These are phyloP conservation scores for Drosophila orena DNA, from an alignment of 1,140 invertebrate genomes.

Conservation along the genomic window DNA sequence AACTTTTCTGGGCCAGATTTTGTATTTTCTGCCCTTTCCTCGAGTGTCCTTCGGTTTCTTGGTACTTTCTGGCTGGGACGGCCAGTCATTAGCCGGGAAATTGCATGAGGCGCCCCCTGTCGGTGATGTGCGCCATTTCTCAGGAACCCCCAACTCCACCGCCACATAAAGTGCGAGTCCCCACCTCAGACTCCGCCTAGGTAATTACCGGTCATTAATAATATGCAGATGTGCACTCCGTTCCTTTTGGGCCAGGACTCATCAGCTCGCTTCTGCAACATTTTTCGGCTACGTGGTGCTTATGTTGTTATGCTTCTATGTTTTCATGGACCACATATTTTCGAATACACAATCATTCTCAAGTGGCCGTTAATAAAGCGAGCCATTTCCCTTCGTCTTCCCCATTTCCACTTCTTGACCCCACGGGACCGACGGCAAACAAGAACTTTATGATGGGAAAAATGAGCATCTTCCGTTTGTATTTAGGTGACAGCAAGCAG, in stretches of 20 bases:
- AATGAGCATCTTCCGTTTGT: slow-evolving; percentile 45
- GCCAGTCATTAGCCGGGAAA: slow-evolving; percentile 60
- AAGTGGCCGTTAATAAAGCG: slow-evolving; percentile 70
- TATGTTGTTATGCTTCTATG: slow-evolving; percentile 78
- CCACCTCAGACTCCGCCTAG: slow-evolving; percentile 39
- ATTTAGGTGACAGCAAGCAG: slow-evolving; percentile 55
- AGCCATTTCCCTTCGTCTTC: slow-evolving; percentile 7
- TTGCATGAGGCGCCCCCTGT: slow-evolving; percentile 47
- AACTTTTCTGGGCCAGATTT: slow-evolving; percentile 34
- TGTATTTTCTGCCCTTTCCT: background rate
- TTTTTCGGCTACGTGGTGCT: slow-evolving; percentile 71
- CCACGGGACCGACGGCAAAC: slow-evolving; percentile 52
- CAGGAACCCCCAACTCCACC: slow-evolving; percentile 1
- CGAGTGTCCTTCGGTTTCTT: slow-evolving; percentile 15
- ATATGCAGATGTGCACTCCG: slow-evolving; percentile 73
- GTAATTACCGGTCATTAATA: slow-evolving; percentile 83
- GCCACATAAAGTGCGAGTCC: background rate
- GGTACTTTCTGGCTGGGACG: slow-evolving; percentile 34
- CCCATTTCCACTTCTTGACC: slow-evolving; percentile 53
- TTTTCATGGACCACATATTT: slow-evolving; percentile 76
- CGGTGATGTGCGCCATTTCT: slow-evolving; percentile 62
- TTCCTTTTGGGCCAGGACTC: background rate
- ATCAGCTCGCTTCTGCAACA: slow-evolving; percentile 48
- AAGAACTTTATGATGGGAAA: slow-evolving; percentile 66
- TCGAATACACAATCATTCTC: slow-evolving; percentile 53